phyloP scores from a whole-genome alignment of 2,888 invertebrate genomes.

The Heliothis peltigera region DNA sequence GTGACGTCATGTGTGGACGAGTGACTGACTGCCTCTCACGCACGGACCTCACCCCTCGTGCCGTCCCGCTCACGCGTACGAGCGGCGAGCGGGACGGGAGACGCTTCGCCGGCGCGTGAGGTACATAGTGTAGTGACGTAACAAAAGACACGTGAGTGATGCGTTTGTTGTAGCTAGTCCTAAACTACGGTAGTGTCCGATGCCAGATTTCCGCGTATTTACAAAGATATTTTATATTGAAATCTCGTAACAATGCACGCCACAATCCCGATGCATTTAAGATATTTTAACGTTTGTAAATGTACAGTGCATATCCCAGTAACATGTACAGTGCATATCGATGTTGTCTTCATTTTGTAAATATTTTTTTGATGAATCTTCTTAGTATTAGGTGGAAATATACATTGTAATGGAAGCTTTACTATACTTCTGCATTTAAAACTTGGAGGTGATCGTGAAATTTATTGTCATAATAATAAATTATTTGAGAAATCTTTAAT shows the following conservation, averaged over 20 bases:
- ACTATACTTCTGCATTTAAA: slow-evolving; percentile 79
- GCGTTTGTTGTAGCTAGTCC: slow-evolving; percentile 73
- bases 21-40: slow-evolving; percentile 60
- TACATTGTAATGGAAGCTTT: slow-evolving; percentile 74
- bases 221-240: slow-evolving; percentile 54
- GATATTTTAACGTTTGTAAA: slow-evolving; percentile 74
- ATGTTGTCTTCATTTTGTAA: slow-evolving; percentile 84
- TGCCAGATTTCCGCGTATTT: slow-evolving; percentile 54
- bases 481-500: slow-evolving; percentile 71
- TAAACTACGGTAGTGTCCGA: slow-evolving; percentile 63
- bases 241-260: slow-evolving; percentile 54
- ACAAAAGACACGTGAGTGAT: slow-evolving; percentile 68
- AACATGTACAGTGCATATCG: slow-evolving; percentile 85
- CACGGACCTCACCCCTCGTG: slow-evolving; percentile 36
- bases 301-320: slow-evolving; percentile 83
- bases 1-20: slow-evolving; percentile 66
- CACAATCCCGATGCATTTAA: slow-evolving; percentile 66
- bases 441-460: slow-evolving; percentile 70
- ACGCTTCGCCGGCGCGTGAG: slow-evolving; percentile 15
- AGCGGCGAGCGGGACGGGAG: slow-evolving; percentile 14
- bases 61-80: slow-evolving; percentile 38
- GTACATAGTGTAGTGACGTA: slow-evolving; percentile 65
- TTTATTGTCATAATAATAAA: slow-evolving; percentile 70
- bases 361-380: slow-evolving; percentile 77
- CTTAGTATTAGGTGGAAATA: slow-evolving; percentile 70